Evolutionary conservation across 2,113 vertebrate genomes (phyloP).

Genomic region (Columbina picui): DNA sequence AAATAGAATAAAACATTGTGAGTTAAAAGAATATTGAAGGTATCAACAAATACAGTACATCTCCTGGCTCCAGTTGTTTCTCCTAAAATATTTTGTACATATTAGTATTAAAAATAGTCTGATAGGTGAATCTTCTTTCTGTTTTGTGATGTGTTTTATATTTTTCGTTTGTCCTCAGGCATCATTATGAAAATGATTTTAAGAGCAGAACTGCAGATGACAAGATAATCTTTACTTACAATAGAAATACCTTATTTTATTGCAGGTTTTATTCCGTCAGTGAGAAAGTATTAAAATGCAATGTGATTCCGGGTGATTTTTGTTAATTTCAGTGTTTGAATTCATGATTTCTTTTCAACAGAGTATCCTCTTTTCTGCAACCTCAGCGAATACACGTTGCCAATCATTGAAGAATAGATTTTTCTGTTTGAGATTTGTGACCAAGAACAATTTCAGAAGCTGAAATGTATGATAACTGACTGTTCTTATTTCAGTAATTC

Average conservation of each 20-base stretch:
- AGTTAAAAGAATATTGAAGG: neutral
- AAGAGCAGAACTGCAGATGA: neutral
- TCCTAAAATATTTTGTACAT: neutral
- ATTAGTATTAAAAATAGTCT: neutral
- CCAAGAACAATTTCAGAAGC: neutral
- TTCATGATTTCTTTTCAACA: neutral
- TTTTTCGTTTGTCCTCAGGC: neutral
- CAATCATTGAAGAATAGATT: neutral
- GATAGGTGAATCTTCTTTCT: neutral
- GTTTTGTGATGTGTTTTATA: neutral
- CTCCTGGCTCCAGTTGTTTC: neutral
- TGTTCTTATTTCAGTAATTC: neutral
- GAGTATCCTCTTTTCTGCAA: neutral
- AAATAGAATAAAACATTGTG: neutral
- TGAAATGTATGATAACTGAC: neutral
- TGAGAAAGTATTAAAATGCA: neutral
- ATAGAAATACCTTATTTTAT: neutral
- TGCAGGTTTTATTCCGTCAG: neutral
- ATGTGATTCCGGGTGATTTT: constrained; percentile 1
- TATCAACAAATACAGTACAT: neutral
- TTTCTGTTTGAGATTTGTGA: neutral
- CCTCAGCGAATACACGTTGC: neutral
- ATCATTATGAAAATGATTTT: neutral
- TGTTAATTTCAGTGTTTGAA: neutral
- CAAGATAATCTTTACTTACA: neutral